These are phyloP conservation scores for Chaunax sp. DNA, from an alignment of 2,797 vertebrate genomes.

Conservation along the genomic window DNA sequence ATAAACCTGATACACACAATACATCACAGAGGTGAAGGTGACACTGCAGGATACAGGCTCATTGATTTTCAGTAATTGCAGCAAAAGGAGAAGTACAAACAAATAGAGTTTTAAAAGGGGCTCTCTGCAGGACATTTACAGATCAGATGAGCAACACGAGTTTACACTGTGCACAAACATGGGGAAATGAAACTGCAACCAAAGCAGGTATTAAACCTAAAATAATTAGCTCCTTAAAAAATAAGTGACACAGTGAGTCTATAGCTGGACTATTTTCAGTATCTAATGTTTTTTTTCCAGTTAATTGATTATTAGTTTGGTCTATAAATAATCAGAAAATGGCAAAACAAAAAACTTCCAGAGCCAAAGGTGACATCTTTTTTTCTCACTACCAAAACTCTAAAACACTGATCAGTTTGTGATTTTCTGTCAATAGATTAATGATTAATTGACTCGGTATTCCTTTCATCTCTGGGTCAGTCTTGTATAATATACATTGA, in stretches of 20 bases:
- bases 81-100: not conserved
- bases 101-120: not conserved
- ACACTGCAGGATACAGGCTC: not conserved
- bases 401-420: not conserved
- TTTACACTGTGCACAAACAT: not conserved
- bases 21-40: not conserved
- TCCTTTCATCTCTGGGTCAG: not conserved
- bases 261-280: not conserved
- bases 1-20: slow-evolving; percentile 20
- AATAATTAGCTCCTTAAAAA: too few species aligned
- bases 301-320: not conserved
- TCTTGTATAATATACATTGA: not conserved
- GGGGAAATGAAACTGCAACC: not conserved
- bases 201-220: not conserved
- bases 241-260: too few species aligned
- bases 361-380: too few species aligned
- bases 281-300: too few species aligned
- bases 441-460: not conserved
- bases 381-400: too few species aligned
- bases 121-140: not conserved
- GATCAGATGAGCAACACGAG: not conserved
- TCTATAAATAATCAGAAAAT: not conserved
- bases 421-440: not conserved
- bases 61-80: not conserved
- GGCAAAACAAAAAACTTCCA: not conserved